Percentiles rank a stretch among this genome's conserved stretches.
Evolutionary conservation across 1,140 invertebrate species (phyloP).

Genomic region (Eumeta japonica): DNA sequence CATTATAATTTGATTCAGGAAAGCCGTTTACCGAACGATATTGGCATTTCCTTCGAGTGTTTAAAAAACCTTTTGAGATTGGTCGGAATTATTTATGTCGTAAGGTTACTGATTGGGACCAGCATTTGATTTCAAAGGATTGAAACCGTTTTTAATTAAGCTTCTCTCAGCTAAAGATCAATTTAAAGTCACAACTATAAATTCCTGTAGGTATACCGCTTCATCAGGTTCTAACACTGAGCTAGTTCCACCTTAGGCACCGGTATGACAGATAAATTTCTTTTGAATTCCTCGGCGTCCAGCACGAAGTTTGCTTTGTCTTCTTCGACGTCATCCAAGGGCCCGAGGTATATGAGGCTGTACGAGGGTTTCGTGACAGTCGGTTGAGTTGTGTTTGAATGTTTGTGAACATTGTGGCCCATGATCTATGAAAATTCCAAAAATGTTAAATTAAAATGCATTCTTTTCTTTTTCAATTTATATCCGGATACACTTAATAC

Average conservation of each 20-base stretch:
- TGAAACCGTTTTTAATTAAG: not conserved
- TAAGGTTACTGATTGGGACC: no score
- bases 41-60: no score
- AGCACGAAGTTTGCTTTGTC: conserved; percentile 28
- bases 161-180: not conserved
- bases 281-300: conserved; percentile 28
- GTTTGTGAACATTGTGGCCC: conserved; percentile 27
- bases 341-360: conserved; percentile 23
- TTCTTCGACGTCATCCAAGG: conserved; percentile 23
- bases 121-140: no score
- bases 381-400: conserved; percentile 12
- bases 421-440: conserved; percentile 29
- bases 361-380: conserved; percentile 20
- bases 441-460: no score
- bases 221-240: conserved; percentile 21
- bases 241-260: conserved; percentile 29
- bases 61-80: no score
- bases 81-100: no score
- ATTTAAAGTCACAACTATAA: not conserved
- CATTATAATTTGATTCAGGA: no score
- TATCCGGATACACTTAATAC: no score
- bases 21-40: no score
- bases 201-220: conserved; percentile 6
- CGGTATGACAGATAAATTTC: conserved; percentile 23
- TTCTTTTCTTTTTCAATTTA: no score